These are phyloP conservation scores for Antheraea mylitta DNA, from an alignment of 1,140 invertebrate species.

Conservation along the genomic window DNA sequence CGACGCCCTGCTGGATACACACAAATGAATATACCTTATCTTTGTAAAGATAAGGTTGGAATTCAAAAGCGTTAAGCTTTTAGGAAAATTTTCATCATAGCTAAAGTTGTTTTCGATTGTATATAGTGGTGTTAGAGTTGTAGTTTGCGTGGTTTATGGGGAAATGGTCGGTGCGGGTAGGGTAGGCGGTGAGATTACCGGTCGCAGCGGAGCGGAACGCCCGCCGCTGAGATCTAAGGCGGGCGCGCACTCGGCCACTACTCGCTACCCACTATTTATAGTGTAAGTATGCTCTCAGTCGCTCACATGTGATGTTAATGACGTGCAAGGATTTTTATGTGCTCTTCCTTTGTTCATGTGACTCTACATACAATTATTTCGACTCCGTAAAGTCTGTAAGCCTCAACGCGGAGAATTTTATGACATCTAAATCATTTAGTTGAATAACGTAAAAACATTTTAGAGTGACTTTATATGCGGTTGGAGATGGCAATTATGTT, in stretches of 20 bases:
- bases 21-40: conserved; percentile 23
- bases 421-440: neutral
- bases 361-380: neutral
- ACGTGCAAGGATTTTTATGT: conserved; percentile 16
- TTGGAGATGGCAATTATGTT: too few species aligned
- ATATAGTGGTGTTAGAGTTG: neutral
- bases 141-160: neutral
- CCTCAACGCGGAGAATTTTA: neutral
- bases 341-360: conserved; percentile 7
- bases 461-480: too few species aligned
- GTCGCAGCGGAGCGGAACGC: conserved; percentile 53
- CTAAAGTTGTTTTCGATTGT: neutral
- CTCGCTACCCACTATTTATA: conserved; percentile 45
- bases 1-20: conserved; percentile 34
- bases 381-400: neutral
- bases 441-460: too few species aligned
- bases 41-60: neutral
- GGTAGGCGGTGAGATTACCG: conserved; percentile 56
- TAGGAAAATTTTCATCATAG: neutral
- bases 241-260: conserved; percentile 16
- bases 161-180: conserved; percentile 20
- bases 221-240: conserved; percentile 61
- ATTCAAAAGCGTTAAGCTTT: neutral
- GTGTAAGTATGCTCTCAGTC: conserved; percentile 20
- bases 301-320: conserved; percentile 14